phyloP scores from a whole-genome alignment of 2,113 vertebrate species.

The Lanius collurio region DNA sequence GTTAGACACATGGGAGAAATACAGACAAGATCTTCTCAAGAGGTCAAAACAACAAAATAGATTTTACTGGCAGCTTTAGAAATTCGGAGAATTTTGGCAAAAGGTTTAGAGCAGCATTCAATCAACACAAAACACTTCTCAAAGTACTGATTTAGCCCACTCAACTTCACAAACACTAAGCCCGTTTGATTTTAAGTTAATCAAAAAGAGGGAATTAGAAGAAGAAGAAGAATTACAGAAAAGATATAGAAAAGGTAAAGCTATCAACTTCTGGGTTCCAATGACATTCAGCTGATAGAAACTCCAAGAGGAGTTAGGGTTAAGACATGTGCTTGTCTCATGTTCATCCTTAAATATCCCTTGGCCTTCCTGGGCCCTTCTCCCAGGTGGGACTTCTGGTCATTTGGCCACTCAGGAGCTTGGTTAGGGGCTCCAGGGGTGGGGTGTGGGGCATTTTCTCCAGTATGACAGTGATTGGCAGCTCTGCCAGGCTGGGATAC shows the following conservation, averaged over 20 bases:
- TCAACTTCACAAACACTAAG: background rate
- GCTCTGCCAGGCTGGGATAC: background rate
- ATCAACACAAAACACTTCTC: background rate
- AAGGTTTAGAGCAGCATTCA: background rate
- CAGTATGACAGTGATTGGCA: background rate
- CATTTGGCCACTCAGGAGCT: background rate
- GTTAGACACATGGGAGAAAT: background rate
- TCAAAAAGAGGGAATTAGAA: background rate
- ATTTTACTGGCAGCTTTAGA: background rate
- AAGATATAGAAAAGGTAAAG: accelerated
- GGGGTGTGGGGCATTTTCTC: background rate
- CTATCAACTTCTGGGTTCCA: background rate
- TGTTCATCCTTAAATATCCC: background rate
- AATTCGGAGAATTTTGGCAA: background rate
- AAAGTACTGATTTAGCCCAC: background rate
- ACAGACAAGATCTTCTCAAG: background rate
- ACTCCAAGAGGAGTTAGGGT: background rate
- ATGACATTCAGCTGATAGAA: background rate
- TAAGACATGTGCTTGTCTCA: accelerated
- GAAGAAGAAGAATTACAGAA: background rate
- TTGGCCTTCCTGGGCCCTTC: background rate
- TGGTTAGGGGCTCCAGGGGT: background rate
- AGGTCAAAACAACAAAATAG: background rate
- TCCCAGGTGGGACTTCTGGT: background rate
- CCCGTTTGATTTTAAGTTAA: background rate